phyloP scores from a whole-genome alignment of 2,797 vertebrate genomes.

The Sebastolobus alascanus region DNA sequence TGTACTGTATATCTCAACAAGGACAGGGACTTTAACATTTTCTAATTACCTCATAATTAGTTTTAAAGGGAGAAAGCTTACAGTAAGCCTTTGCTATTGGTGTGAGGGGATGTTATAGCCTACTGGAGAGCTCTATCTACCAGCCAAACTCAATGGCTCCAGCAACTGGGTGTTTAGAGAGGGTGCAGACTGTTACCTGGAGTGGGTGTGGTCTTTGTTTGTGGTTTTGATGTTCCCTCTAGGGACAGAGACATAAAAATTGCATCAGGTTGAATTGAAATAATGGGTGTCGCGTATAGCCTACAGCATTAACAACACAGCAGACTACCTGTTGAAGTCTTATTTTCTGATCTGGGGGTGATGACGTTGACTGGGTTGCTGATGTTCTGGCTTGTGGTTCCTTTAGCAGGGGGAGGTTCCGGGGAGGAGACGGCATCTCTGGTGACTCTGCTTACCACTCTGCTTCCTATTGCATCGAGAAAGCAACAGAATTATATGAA shows the following conservation, averaged over 20 bases:
- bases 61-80: slow-evolving; percentile 57
- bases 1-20: slow-evolving; percentile 52
- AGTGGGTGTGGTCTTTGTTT: background rate
- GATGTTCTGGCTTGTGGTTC: slow-evolving; percentile 12
- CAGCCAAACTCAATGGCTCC: slow-evolving; percentile 44
- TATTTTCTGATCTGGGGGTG: background rate
- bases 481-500: background rate
- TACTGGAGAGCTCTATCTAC: slow-evolving; percentile 5
- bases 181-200: slow-evolving; percentile 49
- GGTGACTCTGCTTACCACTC: slow-evolving; percentile 25
- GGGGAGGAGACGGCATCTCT: slow-evolving; percentile 5
- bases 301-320: background rate
- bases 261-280: background rate
- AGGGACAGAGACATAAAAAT: slow-evolving; percentile 14
- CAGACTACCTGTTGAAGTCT: slow-evolving; percentile 45
- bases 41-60: slow-evolving; percentile 78
- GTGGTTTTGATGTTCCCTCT: background rate
- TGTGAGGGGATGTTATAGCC: slow-evolving; percentile 20
- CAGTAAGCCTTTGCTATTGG: slow-evolving; percentile 30
- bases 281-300: background rate
- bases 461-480: slow-evolving; percentile 31
- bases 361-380: background rate
- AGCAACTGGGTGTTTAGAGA: slow-evolving; percentile 36
- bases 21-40: slow-evolving; percentile 61
- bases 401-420: background rate